These are phyloP conservation scores for Heteractis magnifica DNA, from an alignment of 92 coral and sea anemone species.

Conservation along the genomic window DNA sequence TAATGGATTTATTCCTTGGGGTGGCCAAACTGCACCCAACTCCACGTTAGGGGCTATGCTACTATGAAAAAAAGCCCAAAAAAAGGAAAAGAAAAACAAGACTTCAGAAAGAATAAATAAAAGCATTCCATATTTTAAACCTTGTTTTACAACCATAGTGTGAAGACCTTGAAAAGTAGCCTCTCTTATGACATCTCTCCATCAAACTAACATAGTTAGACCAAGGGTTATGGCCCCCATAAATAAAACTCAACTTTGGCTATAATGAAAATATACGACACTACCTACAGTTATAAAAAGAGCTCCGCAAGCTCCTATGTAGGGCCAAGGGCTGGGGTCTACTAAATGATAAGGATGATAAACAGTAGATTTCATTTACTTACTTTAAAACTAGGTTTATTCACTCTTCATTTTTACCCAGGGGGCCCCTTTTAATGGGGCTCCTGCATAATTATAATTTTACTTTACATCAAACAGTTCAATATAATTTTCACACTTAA, in stretches of 20 bases:
- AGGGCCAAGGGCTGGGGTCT: constrained; percentile 92
- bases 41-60: constrained; percentile 77
- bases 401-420: constrained; percentile 6
- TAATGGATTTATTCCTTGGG: constrained; percentile 75
- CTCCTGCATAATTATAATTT: constrained; percentile 34
- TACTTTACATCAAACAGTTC: constrained; percentile 61
- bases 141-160: constrained; percentile 75
- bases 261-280: constrained; percentile 85
- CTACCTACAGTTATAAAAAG: constrained; percentile 81
- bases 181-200: constrained; percentile 86
- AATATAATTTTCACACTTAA: constrained; percentile 81
- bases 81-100: constrained; percentile 80
- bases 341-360: constrained; percentile 88
- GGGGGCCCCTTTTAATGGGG: constrained; percentile 58
- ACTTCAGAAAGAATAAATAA: constrained; percentile 85
- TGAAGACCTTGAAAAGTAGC: constrained; percentile 85
- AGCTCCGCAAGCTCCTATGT: constrained; percentile 80
- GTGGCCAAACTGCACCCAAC: constrained; percentile 86
- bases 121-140: constrained; percentile 83
- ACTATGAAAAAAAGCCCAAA: constrained; percentile 92
- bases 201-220: constrained; percentile 82
- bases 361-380: constrained; percentile 64
- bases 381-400: constrained; percentile 27
- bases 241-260: constrained; percentile 67
- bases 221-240: constrained; percentile 70